Evolutionary conservation across 92 coral and sea anemone genomes (phyloP).

Genomic region (Desmophyllum pertusum): DNA sequence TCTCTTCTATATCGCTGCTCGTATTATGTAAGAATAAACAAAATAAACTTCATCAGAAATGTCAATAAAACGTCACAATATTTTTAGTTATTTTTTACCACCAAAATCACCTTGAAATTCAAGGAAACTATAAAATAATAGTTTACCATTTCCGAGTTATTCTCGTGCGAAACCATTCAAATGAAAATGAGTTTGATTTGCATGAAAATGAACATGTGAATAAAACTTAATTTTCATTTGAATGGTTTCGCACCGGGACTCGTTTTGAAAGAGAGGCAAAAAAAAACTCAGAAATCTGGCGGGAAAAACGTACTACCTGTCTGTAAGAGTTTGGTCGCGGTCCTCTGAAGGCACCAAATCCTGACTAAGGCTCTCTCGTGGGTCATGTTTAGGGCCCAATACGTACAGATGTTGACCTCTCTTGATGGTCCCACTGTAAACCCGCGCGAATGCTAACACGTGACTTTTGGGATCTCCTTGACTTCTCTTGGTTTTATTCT

Average conservation of each 20-base stretch:
- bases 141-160: no score
- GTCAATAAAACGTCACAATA: neutral
- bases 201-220: no score
- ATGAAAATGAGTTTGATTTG: no score
- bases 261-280: no score
- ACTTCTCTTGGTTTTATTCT: constrained; percentile 14
- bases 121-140: no score
- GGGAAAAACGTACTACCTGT: constrained; percentile 35
- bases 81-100: no score
- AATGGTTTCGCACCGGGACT: no score
- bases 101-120: no score
- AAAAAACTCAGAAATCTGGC: neutral
- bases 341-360: constrained; percentile 1
- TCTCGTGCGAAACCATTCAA: no score
- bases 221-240: no score
- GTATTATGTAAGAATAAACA: neutral
- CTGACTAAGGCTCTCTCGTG: constrained; percentile 43
- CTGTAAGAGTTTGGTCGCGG: constrained; percentile 3
- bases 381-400: constrained; percentile 93
- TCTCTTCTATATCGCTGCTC: constrained; percentile 34
- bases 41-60: neutral
- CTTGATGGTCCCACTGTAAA: constrained; percentile 88
- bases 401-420: constrained; percentile 88
- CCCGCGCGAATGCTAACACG: constrained; percentile 93
- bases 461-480: constrained; percentile 65